Base-by-base conservation (phyloP, 2,888 invertebrate genomes). In the Latheticus oryzae region DNA sequence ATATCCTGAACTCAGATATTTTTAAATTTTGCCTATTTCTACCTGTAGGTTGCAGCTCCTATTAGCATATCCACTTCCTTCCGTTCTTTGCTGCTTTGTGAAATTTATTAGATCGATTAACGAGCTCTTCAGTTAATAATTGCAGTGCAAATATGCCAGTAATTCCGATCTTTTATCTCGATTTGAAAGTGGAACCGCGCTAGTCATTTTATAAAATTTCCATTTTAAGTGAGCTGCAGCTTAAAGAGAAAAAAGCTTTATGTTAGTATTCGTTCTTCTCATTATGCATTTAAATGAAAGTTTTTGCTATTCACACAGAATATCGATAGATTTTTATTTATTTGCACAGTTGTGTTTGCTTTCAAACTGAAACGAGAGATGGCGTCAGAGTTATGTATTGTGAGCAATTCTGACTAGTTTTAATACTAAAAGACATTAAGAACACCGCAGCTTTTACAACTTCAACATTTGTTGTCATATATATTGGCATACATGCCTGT, bases 251-350 rank as follows among this genome's bases (percentile, higher is more conserved):
- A 2, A n/a, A n/a, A 4, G 16, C 17, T 35, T 35, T 35, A 35
- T 35, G 42, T 9, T 40, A 13, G 40, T 26, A 28, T 33, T 43
- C 35, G 30, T 50, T 42, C 16, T 23, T 40, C 50, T 48, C 56
- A 50, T 56, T 48, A 56, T 24, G 24, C 56, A 56, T 56, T 56
- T 56, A 56, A 56, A 56, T 56, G 56, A 42, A 50, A 56, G 40
- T 42, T 48, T 42, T 40, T 24, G 33, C 37, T 26, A 26, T 53
- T 53, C 53, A 42, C 50, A 23, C 40, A 19, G 56, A 50, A 48
- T 50, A 56, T 56, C 56, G 23, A 54, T 54, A 37, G 45, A 47
- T 47, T 40, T 23, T 47, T 47, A 54, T 42, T 38, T 47, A 47
- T 54, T 35, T 54, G 45, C 35, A 54, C 43, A 42, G 32, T 53